phyloP scores from a whole-genome alignment of 2,113 vertebrate genomes.

The Hemiscyllium ocellatum region DNA sequence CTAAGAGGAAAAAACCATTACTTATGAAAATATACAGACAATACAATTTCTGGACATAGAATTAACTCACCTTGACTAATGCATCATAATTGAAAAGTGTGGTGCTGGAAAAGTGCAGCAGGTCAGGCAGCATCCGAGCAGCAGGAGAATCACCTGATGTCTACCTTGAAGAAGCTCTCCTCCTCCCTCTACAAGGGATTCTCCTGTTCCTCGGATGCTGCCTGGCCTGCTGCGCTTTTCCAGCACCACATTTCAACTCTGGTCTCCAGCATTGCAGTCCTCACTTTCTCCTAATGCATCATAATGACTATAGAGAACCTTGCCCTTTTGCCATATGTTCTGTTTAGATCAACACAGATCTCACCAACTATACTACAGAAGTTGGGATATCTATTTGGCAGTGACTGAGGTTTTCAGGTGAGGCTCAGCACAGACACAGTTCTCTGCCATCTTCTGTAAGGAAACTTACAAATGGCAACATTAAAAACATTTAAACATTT shows the following conservation, averaged over 20 bases:
- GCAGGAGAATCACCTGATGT: too few relatives aligned
- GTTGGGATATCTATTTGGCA: not conserved
- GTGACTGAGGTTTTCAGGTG: not conserved
- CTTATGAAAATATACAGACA: not conserved
- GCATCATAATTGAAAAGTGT: not conserved
- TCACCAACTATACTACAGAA: not conserved
- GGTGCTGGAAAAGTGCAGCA: too few relatives aligned
- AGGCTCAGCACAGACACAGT: not conserved
- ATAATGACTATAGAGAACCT: not conserved
- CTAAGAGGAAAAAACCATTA: not conserved
- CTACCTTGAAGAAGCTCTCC: too few relatives aligned
- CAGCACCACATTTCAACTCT: too few relatives aligned
- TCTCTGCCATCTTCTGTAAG: not conserved
- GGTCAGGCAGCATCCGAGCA: too few relatives aligned
- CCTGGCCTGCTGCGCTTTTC: too few relatives aligned
- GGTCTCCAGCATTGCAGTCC: too few relatives aligned
- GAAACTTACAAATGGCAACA: not conserved
- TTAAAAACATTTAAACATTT: not conserved
- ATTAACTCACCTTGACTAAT: not conserved
- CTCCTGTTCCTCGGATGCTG: too few relatives aligned
- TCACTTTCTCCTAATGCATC: not conserved
- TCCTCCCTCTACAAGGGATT: too few relatives aligned
- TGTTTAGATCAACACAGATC: not conserved
- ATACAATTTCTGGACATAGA: not conserved
- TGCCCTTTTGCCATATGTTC: not conserved